Percentiles rank a stretch among this genome's conserved stretches.
These are phyloP conservation scores for Barbus barbus DNA, from an alignment of 2,113 vertebrate genomes.

Conservation along the genomic window DNA sequence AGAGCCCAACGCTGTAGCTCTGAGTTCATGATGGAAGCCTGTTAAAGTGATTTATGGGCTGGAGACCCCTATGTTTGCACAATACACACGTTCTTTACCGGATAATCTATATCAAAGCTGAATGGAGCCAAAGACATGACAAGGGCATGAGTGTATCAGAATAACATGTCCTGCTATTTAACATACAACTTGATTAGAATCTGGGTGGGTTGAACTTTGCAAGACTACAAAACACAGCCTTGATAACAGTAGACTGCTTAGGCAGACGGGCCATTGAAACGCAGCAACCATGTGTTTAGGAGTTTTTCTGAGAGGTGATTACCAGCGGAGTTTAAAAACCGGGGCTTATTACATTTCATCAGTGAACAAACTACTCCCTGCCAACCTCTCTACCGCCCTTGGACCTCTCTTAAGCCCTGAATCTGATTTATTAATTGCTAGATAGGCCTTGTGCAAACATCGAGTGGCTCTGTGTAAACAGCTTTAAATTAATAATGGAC, in stretches of 20 bases:
- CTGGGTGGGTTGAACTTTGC: neutral
- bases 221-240: neutral
- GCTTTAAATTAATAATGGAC: conserved; percentile 45
- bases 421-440: conserved; percentile 48
- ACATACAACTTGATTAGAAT: neutral
- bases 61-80: conserved; percentile 67
- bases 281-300: neutral
- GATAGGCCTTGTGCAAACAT: conserved; percentile 36
- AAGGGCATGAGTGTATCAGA: conserved; percentile 13
- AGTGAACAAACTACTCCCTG: conserved; percentile 15
- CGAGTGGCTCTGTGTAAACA: conserved; percentile 32
- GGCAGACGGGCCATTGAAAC: neutral
- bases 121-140: neutral
- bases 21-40: conserved; percentile 45
- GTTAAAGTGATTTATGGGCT: conserved; percentile 72
- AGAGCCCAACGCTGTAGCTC: conserved; percentile 24
- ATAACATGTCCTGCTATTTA: neutral
- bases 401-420: neutral
- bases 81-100: conserved; percentile 61
- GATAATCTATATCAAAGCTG: conserved; percentile 60
- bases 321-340: conserved; percentile 35
- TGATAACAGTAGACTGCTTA: neutral
- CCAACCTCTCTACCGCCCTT: neutral
- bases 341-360: conserved; percentile 27
- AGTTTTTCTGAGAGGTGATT: conserved; percentile 33